Evolutionary conservation across 2,888 invertebrate genomes (phyloP).

Genomic region (Lordiphosa andalusiaca): DNA sequence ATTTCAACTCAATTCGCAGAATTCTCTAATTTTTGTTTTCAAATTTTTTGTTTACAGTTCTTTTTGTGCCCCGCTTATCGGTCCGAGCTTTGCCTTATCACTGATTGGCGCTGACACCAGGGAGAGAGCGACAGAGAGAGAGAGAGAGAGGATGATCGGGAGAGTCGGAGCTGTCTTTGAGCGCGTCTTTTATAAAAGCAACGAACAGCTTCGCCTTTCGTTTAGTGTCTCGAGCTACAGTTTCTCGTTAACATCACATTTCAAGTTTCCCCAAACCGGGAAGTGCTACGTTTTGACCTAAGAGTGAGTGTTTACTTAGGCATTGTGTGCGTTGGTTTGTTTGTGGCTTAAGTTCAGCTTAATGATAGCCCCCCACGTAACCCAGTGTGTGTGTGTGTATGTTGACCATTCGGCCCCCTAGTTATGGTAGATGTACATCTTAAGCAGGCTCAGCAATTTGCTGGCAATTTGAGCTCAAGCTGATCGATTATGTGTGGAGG

Average conservation of each 20-base stretch:
- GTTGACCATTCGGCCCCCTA: slow-evolving; percentile 1
- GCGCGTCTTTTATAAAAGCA: slow-evolving; percentile 51
- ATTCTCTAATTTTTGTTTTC: slow-evolving; percentile 32
- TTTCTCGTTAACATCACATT: slow-evolving; percentile 33
- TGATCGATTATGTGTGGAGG: slow-evolving; percentile 7
- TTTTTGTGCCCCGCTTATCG: slow-evolving; percentile 29
- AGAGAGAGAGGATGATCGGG: slow-evolving; percentile 2
- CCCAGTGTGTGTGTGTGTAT: slow-evolving; percentile 11
- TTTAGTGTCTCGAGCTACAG: slow-evolving; percentile 52
- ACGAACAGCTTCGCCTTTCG: slow-evolving; percentile 40
- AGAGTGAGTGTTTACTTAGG: slow-evolving; percentile 44
- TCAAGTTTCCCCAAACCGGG: slow-evolving; percentile 23
- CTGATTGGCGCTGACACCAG: slow-evolving; percentile 13
- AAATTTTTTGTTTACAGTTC: slow-evolving; percentile 26
- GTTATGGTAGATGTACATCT: slow-evolving; percentile 4
- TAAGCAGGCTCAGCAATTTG: slow-evolving; percentile 1
- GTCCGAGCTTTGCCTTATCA: slow-evolving; percentile 46
- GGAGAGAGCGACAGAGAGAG: background rate
- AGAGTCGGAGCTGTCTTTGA: slow-evolving; percentile 15
- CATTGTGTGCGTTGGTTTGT: slow-evolving; percentile 22
- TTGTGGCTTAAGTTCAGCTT: slow-evolving; percentile 7
- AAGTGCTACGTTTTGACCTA: slow-evolving; percentile 30
- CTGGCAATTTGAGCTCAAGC: background rate
- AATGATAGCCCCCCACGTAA: slow-evolving; percentile 7
- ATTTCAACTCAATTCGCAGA: slow-evolving; percentile 36